Evolutionary conservation across 2,113 vertebrate species (phyloP).

Genomic region (Himantopus leucocephalus): DNA sequence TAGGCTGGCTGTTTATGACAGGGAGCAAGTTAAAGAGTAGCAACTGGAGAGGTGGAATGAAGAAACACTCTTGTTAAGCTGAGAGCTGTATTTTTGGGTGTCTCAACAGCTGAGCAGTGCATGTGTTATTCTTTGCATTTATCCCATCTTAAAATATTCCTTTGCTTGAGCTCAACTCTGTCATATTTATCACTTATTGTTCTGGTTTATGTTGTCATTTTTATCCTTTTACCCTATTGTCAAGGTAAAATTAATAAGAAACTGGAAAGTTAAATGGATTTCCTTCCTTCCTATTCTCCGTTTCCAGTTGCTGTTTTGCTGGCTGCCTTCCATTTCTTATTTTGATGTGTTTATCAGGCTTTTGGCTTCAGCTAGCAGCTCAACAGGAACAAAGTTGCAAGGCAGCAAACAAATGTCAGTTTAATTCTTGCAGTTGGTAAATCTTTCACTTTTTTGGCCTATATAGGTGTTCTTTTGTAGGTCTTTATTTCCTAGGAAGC

Average conservation of each 20-base stretch:
- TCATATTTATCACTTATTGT: neutral
- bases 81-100: neutral
- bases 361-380: conserved; percentile 30
- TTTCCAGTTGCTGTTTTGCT: neutral
- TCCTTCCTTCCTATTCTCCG: neutral
- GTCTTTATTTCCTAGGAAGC: neutral
- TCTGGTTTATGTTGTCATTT: neutral
- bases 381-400: conserved; percentile 11
- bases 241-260: neutral
- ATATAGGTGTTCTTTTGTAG: neutral
- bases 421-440: conserved; percentile 22
- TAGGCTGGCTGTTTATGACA: neutral
- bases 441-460: neutral
- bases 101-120: neutral
- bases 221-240: neutral
- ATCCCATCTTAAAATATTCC: neutral
- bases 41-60: neutral
- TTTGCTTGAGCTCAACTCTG: neutral
- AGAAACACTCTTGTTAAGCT: neutral
- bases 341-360: conserved; percentile 45
- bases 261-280: neutral
- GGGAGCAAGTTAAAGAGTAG: neutral
- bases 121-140: neutral
- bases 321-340: conserved; percentile 19
- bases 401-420: conserved; percentile 12